Conservation (phyloP, 2,888 invertebrate species). For the Drosophila cracens region DNA sequence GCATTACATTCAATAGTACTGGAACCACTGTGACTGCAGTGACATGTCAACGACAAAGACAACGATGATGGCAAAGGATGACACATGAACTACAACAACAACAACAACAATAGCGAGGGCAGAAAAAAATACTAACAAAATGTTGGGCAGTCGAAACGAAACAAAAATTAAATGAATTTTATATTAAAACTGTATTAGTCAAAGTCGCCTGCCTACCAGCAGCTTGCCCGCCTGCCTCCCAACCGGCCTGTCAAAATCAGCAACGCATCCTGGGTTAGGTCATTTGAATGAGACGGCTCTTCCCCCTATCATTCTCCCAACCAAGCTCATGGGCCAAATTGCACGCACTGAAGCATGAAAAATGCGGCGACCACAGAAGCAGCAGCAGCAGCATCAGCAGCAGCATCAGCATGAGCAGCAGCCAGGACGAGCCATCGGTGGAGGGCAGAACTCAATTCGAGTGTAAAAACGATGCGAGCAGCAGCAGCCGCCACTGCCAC, state of each 20-base stretch:
- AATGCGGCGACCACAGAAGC: conserved; percentile 71
- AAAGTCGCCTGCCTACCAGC: conserved; percentile 25
- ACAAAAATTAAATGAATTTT: conserved; percentile 66
- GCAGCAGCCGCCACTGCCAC: conserved; percentile 20
- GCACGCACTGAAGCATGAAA: conserved; percentile 78
- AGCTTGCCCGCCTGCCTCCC: conserved; percentile 5
- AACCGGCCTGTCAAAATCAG: conserved; percentile 70
- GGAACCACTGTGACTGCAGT: conserved; percentile 47
- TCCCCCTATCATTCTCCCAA: conserved; percentile 8
- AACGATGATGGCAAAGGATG: conserved; percentile 35
- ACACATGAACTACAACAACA: conserved; percentile 46
- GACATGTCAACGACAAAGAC: conserved; percentile 67
- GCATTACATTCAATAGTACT: neutral
- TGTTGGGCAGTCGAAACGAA: conserved; percentile 60
- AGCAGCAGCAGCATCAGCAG: conserved; percentile 20
- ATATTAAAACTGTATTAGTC: conserved; percentile 76
- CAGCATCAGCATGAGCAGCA: conserved; percentile 22
- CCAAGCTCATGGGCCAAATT: conserved; percentile 53
- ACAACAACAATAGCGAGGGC: conserved; percentile 20
- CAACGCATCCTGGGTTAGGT: conserved; percentile 68
- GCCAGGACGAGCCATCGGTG: conserved; percentile 25
- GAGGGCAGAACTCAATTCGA: conserved; percentile 74
- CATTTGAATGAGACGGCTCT: conserved; percentile 69
- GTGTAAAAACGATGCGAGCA: conserved; percentile 71
- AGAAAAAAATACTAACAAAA: conserved; percentile 35